Percentiles rank a stretch among this genome's conserved stretches.
Conservation (phyloP, 2,113 vertebrate genomes). For the Xerus inauris region DNA sequence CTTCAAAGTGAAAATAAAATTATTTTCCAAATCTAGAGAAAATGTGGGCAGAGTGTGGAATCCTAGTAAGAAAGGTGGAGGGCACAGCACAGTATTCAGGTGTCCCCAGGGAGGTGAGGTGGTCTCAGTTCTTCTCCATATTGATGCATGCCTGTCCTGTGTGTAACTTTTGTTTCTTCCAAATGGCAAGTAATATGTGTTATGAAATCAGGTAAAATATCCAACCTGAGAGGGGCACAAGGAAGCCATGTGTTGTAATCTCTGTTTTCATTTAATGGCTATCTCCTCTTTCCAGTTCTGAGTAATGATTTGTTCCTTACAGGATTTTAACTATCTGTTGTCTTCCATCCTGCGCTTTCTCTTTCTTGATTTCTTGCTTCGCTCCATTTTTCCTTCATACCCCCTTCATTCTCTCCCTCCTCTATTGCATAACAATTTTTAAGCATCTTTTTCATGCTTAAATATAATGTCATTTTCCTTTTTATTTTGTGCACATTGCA, state of each 20-base stretch:
- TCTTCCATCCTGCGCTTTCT: background rate
- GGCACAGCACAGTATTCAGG: background rate
- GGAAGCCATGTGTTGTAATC: background rate
- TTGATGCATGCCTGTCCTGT: fast-evolving
- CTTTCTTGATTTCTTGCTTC: background rate
- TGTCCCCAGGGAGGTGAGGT: background rate
- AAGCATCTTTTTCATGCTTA: background rate
- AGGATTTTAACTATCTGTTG: background rate
- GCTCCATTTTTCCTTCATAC: background rate
- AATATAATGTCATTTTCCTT: background rate
- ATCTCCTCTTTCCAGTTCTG: background rate
- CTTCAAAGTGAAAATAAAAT: background rate
- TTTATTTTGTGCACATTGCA: background rate
- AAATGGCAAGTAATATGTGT: background rate
- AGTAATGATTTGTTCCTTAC: background rate
- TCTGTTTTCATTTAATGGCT: background rate
- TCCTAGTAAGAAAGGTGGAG: background rate
- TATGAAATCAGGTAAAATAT: background rate
- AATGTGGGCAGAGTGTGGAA: background rate
- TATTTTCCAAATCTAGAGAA: background rate
- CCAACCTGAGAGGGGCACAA: background rate
- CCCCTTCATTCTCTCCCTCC: background rate
- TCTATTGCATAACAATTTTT: background rate
- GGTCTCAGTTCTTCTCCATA: background rate
- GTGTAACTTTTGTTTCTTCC: background rate